Conservation (phyloP, 1,140 invertebrate species). For the Drosophila bocki region DNA sequence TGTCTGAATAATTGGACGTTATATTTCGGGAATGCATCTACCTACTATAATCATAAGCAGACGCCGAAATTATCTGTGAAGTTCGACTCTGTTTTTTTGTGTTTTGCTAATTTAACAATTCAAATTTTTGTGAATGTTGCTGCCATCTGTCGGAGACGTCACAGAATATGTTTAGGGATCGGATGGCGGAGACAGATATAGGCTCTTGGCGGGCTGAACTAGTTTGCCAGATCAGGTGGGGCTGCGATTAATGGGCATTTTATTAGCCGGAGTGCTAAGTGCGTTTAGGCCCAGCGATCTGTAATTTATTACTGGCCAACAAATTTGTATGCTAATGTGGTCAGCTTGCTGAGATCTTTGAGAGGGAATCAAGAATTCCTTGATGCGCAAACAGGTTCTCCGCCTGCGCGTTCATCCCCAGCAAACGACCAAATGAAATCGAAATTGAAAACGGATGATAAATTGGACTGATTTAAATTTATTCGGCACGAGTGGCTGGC, state of each 20-base stretch:
- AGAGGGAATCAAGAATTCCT: conserved; percentile 39
- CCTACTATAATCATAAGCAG: neutral
- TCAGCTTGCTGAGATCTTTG: conserved; percentile 42
- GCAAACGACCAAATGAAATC: conserved; percentile 51
- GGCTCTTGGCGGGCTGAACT: conserved; percentile 29
- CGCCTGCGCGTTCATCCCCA: conserved; percentile 38
- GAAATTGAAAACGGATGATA: conserved; percentile 58
- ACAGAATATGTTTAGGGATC: conserved; percentile 3
- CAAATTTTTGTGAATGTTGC: conserved; percentile 47
- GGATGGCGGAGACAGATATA: neutral
- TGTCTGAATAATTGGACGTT: conserved; percentile 19
- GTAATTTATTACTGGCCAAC: conserved; percentile 42
- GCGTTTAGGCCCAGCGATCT: conserved; percentile 32
- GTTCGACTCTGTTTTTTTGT: neutral
- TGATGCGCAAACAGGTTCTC: conserved; percentile 70
- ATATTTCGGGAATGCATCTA: conserved; percentile 29
- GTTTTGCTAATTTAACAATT: conserved; percentile 30
- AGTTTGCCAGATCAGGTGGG: conserved; percentile 38
- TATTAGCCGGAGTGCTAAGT: conserved; percentile 56
- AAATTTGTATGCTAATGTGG: conserved; percentile 73
- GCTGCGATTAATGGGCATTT: conserved; percentile 56
- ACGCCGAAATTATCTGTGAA: conserved; percentile 7
- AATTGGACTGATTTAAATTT: conserved; percentile 53
- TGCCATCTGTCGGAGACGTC: conserved; percentile 19
- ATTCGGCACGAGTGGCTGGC: conserved; percentile 38